Base-by-base conservation (phyloP, 2,888 invertebrate genomes). In the Drosophila picticornis region DNA sequence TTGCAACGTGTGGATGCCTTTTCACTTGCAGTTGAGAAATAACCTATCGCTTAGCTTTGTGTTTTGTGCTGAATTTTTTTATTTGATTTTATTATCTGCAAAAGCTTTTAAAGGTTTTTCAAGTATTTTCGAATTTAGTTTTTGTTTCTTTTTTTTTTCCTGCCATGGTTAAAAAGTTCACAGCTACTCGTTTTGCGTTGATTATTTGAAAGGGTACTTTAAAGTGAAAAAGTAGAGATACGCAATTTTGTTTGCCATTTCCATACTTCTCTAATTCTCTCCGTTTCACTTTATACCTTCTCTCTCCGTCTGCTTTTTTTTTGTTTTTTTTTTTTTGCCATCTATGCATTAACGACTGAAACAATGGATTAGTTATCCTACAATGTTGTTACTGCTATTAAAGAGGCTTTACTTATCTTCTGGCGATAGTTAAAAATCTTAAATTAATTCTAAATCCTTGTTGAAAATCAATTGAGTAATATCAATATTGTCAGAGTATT, bases 111-210 rank as follows among this genome's bases (percentile, higher is more conserved):
- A 75, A 65, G 65, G 43, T 72, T 83, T 65, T 43, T 57, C 48
- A 34, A 72, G 32, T 46, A 34, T 50, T 46, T 43, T 46, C 7
- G 29, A 63, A 32, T 55, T 32, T 64, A 34, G 59, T 67, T 83
- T 34, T 56, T 51, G 51, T 57, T 58, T 9, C 31, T 60, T 51
- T 55, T 52, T 16, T 36, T 52, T 19, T 60, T 51, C 31, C 63
- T 43, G 25, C 55, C 16, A 25, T 36, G 50, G 53, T 53, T 61
- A 13, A 13, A 65, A 73, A 78, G 70, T 64, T 84, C 31, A 71
- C 62, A 74, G 63, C 59, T 46, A 72, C 80, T 73, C 62, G 81
- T 72, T 77, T 63, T 65, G 72, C 67, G 70, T 77, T 64, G 78
- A 81, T 70, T 69, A 63, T 56, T 66, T 63, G 34, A 59, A 48